These are phyloP conservation scores for Pyrocoelia pectoralis DNA, from an alignment of 2,888 invertebrate species.

Conservation along the genomic window DNA sequence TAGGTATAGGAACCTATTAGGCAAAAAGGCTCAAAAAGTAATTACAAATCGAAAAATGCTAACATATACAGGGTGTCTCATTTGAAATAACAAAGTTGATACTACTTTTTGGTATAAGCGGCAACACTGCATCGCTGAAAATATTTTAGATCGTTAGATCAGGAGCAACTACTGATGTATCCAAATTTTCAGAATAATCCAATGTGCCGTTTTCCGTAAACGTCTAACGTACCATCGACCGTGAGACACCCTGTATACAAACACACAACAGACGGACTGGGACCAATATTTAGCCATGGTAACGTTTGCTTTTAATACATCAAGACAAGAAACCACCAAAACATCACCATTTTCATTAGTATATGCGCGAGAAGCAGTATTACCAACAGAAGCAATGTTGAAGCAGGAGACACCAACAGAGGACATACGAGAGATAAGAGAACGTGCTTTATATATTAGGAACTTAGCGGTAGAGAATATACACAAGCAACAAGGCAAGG, in stretches of 20 bases:
- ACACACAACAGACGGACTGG: conserved; percentile 8
- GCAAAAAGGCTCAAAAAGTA: no score
- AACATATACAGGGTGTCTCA: no score
- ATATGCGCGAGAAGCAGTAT: not conserved
- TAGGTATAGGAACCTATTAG: no score
- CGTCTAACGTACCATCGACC: no score
- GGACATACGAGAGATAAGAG: not conserved
- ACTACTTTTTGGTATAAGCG: no score
- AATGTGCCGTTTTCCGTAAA: no score
- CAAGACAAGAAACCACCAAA: not conserved
- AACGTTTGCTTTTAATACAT: not conserved
- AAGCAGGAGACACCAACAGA: not conserved
- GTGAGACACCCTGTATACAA: conserved; percentile 10
- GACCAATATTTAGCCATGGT: conserved; percentile 1
- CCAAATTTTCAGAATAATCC: no score
- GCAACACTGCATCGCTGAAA: no score
- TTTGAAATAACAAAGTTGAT: no score
- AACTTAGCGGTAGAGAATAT: not conserved
- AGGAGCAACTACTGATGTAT: no score
- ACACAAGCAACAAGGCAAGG: not conserved
- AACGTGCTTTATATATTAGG: not conserved
- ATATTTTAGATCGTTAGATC: no score
- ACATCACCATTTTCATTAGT: conserved; percentile 1
- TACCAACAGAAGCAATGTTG: not conserved
- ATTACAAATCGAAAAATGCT: no score